Base-by-base conservation (phyloP, 2,888 invertebrate genomes). In the Creontiades dilutus region DNA sequence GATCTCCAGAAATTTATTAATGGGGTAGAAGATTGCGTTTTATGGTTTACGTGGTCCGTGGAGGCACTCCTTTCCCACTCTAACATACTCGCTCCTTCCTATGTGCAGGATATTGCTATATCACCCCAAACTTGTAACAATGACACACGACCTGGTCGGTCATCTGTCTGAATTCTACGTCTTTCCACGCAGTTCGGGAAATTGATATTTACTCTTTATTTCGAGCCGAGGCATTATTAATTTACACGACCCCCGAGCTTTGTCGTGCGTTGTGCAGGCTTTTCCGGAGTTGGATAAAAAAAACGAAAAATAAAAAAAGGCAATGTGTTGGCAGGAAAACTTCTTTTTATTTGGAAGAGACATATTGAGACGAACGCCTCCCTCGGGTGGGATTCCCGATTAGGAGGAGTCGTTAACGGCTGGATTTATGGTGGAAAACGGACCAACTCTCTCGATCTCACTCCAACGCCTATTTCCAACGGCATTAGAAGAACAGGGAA, bases 201-300 rank as follows among this genome's bases (percentile, higher is more conserved):
- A 88, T 88, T 88, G 88, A 88, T 88, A 88, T 88, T 88, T 88
- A 88, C 57, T 78, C 88, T 88, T 88, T 78, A 80, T 88, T 55
- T 27, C 37, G 52, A 27, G 28, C 12, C 48, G 28, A 52, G 55
- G 27, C 88, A 78, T 88, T 88, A 88, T 88, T 78, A 88, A 88
- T 88, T 88, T 88, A 88, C 88, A 52, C 88, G 88, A 88, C 88
- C 85, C 85, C 46, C 61, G 85, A 85, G 85, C 85, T 57, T 46
- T 47, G 68, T 23, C 13, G 11, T 0, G 68, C 23, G 5, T 19
- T 68, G 23, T 19, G 12, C 68, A 0, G 68, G 68, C 19, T 9
- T 19, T 23, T 2, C 2, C 27, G 68, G 19, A 11, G 68, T 11
- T 5, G 23, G 68, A 23, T 12, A 27, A 68, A 37, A 37, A 37